Evolutionary conservation across 2,888 invertebrate species (phyloP).

Genomic region (Fragum fragum): DNA sequence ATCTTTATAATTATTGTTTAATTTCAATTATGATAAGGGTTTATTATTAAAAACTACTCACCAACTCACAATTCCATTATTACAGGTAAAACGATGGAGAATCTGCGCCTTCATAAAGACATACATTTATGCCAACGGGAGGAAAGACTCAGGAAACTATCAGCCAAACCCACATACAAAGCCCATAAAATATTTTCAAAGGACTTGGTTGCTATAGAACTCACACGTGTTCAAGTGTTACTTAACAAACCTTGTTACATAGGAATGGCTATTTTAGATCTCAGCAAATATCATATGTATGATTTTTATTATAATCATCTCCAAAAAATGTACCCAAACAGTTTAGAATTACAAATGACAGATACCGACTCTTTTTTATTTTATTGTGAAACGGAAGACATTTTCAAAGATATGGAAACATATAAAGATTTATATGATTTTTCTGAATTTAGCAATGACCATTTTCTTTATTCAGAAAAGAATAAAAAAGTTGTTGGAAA

Average conservation of each 20-base stretch:
- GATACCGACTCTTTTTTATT: slow-evolving; percentile 58
- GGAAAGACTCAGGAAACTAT: slow-evolving; percentile 22
- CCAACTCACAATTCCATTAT: neutral
- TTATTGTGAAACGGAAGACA: slow-evolving; percentile 42
- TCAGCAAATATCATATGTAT: slow-evolving; percentile 86
- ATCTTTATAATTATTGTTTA: too few species aligned
- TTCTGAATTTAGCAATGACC: slow-evolving; percentile 34
- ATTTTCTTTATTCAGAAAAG: neutral
- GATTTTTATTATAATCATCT: slow-evolving; percentile 82
- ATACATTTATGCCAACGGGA: slow-evolving; percentile 13
- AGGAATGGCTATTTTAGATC: slow-evolving; percentile 70
- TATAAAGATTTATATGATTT: slow-evolving; percentile 26
- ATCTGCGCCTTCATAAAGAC: slow-evolving; percentile 16
- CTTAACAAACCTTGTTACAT: slow-evolving; percentile 33
- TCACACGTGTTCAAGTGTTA: neutral
- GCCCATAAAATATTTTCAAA: slow-evolving; percentile 28
- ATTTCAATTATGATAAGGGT: too few species aligned
- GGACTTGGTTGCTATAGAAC: slow-evolving; percentile 31
- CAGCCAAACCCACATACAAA: slow-evolving; percentile 33
- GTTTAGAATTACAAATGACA: slow-evolving; percentile 53
- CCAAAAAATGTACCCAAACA: slow-evolving; percentile 37
- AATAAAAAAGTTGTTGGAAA: slow-evolving; percentile 34
- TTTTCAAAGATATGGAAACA: slow-evolving; percentile 51
- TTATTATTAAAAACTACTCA: neutral
- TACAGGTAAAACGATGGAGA: slow-evolving; percentile 33